A percentile compares a stretch with the other conserved stretches of the same genome.
phyloP scores from a whole-genome alignment of 2,113 vertebrate species.

The Entomyzon cyanotis region DNA sequence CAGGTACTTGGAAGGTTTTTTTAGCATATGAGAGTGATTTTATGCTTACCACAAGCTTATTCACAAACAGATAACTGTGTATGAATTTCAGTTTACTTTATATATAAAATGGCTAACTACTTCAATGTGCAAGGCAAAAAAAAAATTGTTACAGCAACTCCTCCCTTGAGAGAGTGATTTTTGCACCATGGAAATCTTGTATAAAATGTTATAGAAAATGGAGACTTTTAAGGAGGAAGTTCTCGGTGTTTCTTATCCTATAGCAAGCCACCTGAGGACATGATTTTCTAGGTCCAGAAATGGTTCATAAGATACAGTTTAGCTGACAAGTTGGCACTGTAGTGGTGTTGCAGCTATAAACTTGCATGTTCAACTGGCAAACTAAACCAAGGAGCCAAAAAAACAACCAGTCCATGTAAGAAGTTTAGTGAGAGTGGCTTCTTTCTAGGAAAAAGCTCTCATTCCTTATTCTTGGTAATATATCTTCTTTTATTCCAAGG shows the following conservation, averaged over 20 bases:
- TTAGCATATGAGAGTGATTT: slow-evolving; percentile 11
- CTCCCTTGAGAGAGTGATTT: slow-evolving; percentile 21
- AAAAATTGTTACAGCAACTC: neutral
- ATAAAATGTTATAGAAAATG: slow-evolving; percentile 16
- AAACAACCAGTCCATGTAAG: neutral
- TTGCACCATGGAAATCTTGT: slow-evolving; percentile 35
- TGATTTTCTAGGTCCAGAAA: neutral
- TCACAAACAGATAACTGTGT: slow-evolving; percentile 53
- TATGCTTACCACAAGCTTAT: slow-evolving; percentile 49
- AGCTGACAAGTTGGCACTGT: slow-evolving; percentile 14
- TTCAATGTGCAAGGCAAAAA: slow-evolving; percentile 41
- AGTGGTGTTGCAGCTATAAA: slow-evolving; percentile 15
- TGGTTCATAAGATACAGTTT: slow-evolving; percentile 14
- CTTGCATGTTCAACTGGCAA: neutral
- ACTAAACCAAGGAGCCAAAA: slow-evolving; percentile 29
- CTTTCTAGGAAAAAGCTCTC: neutral
- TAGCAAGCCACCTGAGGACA: neutral
- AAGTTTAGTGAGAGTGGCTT: neutral
- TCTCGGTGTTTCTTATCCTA: neutral
- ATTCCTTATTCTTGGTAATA: neutral
- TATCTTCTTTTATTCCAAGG: neutral
- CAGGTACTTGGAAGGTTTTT: neutral
- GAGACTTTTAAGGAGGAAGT: slow-evolving; percentile 7
- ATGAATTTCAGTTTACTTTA: slow-evolving; percentile 52
- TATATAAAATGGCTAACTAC: slow-evolving; percentile 36